phyloP scores from a whole-genome alignment of 2,113 vertebrate species.

The Epinephelus lanceolatus region DNA sequence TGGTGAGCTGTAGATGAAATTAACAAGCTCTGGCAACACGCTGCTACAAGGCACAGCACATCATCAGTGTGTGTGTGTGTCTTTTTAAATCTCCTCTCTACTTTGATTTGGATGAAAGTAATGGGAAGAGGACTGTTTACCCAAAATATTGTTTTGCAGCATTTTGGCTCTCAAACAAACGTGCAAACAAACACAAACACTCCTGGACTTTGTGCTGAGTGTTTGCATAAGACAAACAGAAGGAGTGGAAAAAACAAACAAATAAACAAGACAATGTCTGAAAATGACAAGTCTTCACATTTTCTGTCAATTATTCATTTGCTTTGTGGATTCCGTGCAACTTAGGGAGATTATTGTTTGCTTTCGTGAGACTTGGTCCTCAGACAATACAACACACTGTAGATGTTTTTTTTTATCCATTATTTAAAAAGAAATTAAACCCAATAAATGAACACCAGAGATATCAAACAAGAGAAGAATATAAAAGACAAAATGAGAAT shows the following conservation, averaged over 20 bases:
- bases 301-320: slow-evolving; percentile 15
- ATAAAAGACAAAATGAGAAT: neutral
- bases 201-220: slow-evolving; percentile 4
- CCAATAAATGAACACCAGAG: neutral
- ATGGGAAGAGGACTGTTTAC: slow-evolving; percentile 22
- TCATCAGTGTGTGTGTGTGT: slow-evolving; percentile 6
- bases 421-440: neutral
- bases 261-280: neutral
- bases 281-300: slow-evolving; percentile 17
- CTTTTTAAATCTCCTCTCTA: slow-evolving; percentile 17
- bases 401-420: neutral
- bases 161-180: neutral
- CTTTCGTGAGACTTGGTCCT: neutral
- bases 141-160: slow-evolving; percentile 37
- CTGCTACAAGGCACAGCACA: neutral
- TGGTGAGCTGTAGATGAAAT: slow-evolving; percentile 69
- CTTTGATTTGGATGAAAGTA: slow-evolving; percentile 52
- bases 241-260: neutral
- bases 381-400: neutral
- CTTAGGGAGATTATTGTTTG: neutral
- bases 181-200: slow-evolving; percentile 27
- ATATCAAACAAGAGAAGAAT: neutral
- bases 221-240: slow-evolving; percentile 27
- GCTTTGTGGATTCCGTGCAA: neutral
- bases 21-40: slow-evolving; percentile 63